Evolutionary conservation across 2,113 vertebrate genomes (phyloP).

Genomic region (Macheiramphus alcinus): DNA sequence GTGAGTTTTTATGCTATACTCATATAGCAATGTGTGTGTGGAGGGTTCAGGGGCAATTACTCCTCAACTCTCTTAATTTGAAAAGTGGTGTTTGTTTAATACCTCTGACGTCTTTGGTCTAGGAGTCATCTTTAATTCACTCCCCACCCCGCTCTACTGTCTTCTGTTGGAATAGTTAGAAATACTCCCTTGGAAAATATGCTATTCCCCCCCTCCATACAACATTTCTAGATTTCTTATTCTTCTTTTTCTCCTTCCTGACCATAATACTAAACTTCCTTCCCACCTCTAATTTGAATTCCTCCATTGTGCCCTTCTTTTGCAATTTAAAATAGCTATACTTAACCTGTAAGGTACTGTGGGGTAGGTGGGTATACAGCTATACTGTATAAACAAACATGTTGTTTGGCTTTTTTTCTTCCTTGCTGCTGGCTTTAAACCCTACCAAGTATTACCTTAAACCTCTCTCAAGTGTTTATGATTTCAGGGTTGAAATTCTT

Average conservation of each 20-base stretch:
- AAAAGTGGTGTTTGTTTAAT: background rate
- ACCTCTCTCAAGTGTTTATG: background rate
- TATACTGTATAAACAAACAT: background rate
- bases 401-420: rapidly evolving
- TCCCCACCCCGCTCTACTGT: too few species aligned
- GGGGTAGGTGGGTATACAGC: background rate
- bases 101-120: background rate
- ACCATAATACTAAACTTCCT: background rate
- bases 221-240: background rate
- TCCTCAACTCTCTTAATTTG: background rate
- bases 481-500: background rate
- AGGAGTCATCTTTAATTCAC: background rate
- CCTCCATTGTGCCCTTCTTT: background rate
- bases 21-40: background rate
- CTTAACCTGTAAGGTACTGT: background rate
- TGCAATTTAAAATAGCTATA: background rate
- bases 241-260: background rate
- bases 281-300: background rate
- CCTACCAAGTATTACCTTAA: background rate
- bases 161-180: background rate
- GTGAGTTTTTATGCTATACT: background rate
- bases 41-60: background rate
- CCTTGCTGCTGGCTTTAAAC: background rate
- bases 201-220: rapidly evolving
- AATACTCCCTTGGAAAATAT: background rate